phyloP scores from a whole-genome alignment of 2,797 vertebrate species.

The Intellagama lesueurii region DNA sequence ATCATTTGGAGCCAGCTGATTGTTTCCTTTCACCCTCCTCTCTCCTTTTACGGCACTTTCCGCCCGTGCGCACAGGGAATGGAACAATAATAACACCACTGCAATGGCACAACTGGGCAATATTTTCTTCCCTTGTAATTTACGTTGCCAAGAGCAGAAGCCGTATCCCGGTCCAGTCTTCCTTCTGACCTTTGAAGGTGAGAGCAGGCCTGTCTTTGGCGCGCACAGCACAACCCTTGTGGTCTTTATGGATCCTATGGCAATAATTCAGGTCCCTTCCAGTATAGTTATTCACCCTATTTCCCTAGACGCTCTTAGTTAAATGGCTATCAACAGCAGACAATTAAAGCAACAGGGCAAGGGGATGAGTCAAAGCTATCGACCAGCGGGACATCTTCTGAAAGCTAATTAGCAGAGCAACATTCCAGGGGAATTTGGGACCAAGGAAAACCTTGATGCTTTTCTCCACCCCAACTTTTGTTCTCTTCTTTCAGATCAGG shows the following conservation, averaged over 20 bases:
- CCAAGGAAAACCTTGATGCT: constrained; percentile 36
- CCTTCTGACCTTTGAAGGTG: neutral
- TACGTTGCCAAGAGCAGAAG: neutral
- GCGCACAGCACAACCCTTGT: neutral
- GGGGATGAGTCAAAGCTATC: constrained; percentile 65
- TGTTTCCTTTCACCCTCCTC: constrained; percentile 12
- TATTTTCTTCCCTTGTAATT: neutral
- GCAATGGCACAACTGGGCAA: neutral
- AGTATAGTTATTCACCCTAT: constrained; percentile 59
- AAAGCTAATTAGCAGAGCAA: constrained; percentile 73
- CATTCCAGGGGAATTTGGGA: constrained; percentile 63
- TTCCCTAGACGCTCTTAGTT: constrained; percentile 69
- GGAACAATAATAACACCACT: neutral
- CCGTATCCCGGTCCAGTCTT: neutral
- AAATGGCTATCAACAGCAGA: constrained; percentile 70
- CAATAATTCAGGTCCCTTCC: constrained; percentile 50
- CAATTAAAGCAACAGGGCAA: constrained; percentile 65
- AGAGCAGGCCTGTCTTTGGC: constrained; percentile 10
- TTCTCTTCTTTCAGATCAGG: constrained; percentile 49
- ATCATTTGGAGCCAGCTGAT: constrained; percentile 1
- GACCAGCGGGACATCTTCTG: constrained; percentile 66
- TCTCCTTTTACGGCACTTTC: neutral
- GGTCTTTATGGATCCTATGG: constrained; percentile 12
- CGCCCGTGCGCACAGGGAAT: neutral
- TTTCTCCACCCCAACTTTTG: neutral